Evolutionary conservation across 2,888 invertebrate genomes (phyloP).

Genomic region (Melanargia galathea): DNA sequence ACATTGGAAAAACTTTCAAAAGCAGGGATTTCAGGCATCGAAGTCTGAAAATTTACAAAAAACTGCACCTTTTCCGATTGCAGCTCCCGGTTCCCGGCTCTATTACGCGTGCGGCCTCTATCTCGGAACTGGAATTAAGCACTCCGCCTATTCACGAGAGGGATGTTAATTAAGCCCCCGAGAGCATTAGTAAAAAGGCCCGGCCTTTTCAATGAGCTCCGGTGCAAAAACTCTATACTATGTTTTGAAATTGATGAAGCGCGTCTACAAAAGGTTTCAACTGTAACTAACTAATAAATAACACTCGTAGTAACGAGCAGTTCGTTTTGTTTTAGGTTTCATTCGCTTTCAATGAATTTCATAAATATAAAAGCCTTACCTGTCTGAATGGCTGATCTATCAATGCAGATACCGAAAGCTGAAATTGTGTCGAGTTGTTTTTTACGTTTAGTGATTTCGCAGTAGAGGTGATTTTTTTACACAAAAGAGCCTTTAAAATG

Average conservation of each 20-base stretch:
- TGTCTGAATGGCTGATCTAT: neutral
- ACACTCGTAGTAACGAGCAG: slow-evolving; percentile 17
- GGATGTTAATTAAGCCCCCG: slow-evolving; percentile 75
- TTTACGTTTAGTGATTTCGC: neutral
- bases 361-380: neutral
- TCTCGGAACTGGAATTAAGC: slow-evolving; percentile 60
- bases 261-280: slow-evolving; percentile 39
- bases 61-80: slow-evolving; percentile 30
- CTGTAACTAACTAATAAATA: slow-evolving; percentile 36
- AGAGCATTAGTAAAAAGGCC: slow-evolving; percentile 75
- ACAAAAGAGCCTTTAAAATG: too few relatives aligned
- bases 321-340: neutral
- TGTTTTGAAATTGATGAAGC: slow-evolving; percentile 62
- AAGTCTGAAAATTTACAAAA: slow-evolving; percentile 25
- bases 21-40: neutral
- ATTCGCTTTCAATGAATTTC: slow-evolving; percentile 3
- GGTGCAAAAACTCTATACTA: slow-evolving; percentile 52
- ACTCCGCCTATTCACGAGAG: slow-evolving; percentile 66
- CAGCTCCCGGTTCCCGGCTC: slow-evolving; percentile 35
- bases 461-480: too few relatives aligned
- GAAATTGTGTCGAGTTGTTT: neutral
- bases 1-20: neutral
- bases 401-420: neutral
- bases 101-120: slow-evolving; percentile 46
- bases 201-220: slow-evolving; percentile 57